phyloP scores from a whole-genome alignment of 2,113 vertebrate species.

The Taurulus bubalis region DNA sequence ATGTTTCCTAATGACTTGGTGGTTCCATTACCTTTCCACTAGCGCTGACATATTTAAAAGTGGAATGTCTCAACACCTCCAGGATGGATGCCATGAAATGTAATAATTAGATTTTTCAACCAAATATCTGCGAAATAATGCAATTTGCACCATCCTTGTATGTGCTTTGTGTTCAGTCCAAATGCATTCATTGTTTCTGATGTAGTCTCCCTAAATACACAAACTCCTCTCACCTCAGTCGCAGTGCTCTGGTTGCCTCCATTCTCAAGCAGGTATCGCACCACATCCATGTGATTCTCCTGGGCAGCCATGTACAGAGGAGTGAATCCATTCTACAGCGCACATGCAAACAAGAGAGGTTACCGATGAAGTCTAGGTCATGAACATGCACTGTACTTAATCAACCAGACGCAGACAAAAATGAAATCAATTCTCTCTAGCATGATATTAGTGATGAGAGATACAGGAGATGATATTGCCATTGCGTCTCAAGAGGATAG shows the following conservation, averaged over 20 bases:
- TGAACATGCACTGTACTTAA: not conserved
- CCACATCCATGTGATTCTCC: slow-evolving; percentile 97
- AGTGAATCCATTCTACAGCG: slow-evolving; percentile 96
- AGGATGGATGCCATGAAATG: not conserved
- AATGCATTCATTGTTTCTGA: not conserved
- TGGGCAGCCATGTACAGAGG: slow-evolving; percentile 99
- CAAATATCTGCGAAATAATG: not conserved
- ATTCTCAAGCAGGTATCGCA: slow-evolving; percentile 95
- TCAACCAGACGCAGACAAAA: not conserved
- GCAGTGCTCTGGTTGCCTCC: slow-evolving; percentile 99
- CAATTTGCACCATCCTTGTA: not conserved
- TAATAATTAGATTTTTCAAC: not conserved
- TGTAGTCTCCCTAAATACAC: not conserved
- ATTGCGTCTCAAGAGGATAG: not conserved
- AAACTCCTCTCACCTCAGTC: slow-evolving; percentile 88
- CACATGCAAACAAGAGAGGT: not conserved
- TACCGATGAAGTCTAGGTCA: not conserved
- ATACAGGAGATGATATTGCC: not conserved
- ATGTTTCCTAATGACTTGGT: not conserved
- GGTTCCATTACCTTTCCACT: not conserved
- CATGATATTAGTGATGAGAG: not conserved
- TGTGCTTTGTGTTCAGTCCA: not conserved
- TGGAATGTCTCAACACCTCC: not conserved
- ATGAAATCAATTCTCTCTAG: not conserved
- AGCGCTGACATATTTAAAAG: not conserved